phyloP scores from a whole-genome alignment of 2,797 vertebrate genomes.

The Gadopsis bispinosus region DNA sequence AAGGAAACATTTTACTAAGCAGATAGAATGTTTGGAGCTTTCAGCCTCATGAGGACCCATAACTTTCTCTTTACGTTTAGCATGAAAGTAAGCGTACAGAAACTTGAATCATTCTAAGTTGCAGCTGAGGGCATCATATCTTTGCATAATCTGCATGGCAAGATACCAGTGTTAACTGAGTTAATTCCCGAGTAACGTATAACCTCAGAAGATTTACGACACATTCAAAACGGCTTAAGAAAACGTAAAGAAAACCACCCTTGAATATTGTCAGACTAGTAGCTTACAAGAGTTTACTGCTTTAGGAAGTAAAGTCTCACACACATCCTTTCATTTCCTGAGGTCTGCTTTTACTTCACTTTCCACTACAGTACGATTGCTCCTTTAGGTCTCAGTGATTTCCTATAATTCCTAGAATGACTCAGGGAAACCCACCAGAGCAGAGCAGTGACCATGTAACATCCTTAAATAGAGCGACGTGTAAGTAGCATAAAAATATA shows the following conservation, averaged over 20 bases:
- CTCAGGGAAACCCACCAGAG: constrained; percentile 9
- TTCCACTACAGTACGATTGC: background rate
- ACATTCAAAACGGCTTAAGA: background rate
- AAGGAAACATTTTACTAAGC: background rate
- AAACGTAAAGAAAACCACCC: background rate
- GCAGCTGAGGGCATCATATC: background rate
- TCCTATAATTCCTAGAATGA: constrained; percentile 8
- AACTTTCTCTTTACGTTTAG: background rate
- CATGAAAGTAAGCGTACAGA: constrained; percentile 8
- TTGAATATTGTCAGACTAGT: background rate
- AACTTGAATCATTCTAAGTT: background rate
- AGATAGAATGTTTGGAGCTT: background rate
- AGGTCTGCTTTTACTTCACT: background rate
- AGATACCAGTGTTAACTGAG: background rate
- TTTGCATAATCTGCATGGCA: background rate
- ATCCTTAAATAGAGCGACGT: constrained; percentile 5
- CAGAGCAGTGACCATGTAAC: constrained; percentile 1
- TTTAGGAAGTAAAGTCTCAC: constrained; percentile 6
- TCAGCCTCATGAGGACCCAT: background rate
- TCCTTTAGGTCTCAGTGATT: background rate
- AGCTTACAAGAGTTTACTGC: background rate
- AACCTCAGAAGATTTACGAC: background rate
- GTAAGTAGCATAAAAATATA: background rate
- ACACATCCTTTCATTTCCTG: constrained; percentile 8
- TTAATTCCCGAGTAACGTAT: background rate